These are phyloP conservation scores for Eueremaeus valkanovi DNA, from an alignment of 2,888 invertebrate genomes.

Conservation along the genomic window DNA sequence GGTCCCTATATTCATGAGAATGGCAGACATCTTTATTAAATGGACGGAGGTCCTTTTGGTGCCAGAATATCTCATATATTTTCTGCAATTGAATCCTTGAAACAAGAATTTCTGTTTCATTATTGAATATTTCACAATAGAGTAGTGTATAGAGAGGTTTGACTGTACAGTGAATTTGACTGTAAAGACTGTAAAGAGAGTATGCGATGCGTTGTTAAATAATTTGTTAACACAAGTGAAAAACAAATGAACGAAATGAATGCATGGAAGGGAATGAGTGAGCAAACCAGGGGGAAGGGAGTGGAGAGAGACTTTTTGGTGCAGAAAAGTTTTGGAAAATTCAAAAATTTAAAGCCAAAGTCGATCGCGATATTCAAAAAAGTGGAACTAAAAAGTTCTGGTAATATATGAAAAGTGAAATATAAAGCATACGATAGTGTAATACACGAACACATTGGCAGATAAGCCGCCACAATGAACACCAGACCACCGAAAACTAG, in stretches of 20 bases:
- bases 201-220: slow-evolving; percentile 15
- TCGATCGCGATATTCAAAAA: slow-evolving; percentile 5
- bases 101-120: background rate
- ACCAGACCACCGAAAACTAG: background rate
- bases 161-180: background rate
- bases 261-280: background rate
- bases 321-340: background rate
- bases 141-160: background rate
- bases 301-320: background rate
- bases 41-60: no score
- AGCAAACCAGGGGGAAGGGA: background rate
- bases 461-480: slow-evolving; percentile 36
- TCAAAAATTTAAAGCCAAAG: background rate
- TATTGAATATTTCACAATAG: background rate
- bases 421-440: slow-evolving; percentile 20
- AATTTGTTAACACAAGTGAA: slow-evolving; percentile 21
- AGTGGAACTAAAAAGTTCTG: slow-evolving; percentile 14
- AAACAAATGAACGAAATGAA: slow-evolving; percentile 14
- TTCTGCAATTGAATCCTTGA: slow-evolving; percentile 16
- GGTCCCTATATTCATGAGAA: no score
- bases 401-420: slow-evolving; percentile 26
- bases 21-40: no score
- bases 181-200: background rate
- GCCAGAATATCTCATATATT: no score
- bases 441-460: no score